Evolutionary conservation across 2,888 invertebrate genomes (phyloP).

Genomic region (Pandemis heparana): DNA sequence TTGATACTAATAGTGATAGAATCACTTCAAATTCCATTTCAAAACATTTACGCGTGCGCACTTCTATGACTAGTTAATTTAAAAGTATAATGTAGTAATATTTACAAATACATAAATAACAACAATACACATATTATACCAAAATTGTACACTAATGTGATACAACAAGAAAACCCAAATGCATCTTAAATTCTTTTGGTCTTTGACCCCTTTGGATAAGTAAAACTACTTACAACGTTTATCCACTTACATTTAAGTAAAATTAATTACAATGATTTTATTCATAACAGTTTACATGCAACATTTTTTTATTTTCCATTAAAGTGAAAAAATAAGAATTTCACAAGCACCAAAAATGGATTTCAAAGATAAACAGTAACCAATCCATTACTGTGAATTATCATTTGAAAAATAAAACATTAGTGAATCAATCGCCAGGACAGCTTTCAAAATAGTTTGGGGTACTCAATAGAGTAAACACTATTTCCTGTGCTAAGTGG

Average conservation of each 20-base stretch:
- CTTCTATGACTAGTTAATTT: slow-evolving; percentile 8
- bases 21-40: neutral
- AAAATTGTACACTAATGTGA: neutral
- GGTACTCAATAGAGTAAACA: slow-evolving; percentile 1
- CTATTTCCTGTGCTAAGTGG: neutral
- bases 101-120: neutral
- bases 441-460: slow-evolving; percentile 17
- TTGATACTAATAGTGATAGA: no score
- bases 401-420: neutral
- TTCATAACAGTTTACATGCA: no score
- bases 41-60: neutral
- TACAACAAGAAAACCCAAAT: neutral
- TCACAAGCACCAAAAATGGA: no score
- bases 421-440: neutral
- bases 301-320: no score
- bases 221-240: neutral
- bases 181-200: neutral
- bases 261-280: no score
- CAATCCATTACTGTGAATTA: no score
- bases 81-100: neutral
- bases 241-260: no score
- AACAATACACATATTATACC: neutral
- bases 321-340: no score
- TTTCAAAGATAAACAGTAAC: no score
- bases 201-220: neutral